These are phyloP conservation scores for Pocillopora grandis DNA, from an alignment of 92 coral and sea anemone genomes.

Conservation along the genomic window DNA sequence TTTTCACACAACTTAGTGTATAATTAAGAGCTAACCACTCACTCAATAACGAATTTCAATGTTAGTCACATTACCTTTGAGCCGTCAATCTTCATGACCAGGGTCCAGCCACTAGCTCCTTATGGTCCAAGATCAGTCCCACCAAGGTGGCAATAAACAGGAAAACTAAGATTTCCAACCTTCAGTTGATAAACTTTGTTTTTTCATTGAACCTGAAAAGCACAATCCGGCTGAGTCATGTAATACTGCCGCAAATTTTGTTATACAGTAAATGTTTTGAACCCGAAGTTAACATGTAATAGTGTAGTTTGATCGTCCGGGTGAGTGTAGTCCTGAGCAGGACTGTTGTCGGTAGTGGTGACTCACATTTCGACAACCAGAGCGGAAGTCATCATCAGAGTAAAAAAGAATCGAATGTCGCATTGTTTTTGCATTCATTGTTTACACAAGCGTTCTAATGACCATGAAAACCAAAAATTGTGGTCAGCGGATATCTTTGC, in stretches of 20 bases:
- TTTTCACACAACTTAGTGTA: no score
- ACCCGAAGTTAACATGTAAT: no score
- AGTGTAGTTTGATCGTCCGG: no score
- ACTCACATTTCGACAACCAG: no score
- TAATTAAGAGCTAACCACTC: no score
- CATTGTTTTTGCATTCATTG: constrained; percentile 12
- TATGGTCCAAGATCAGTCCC: neutral
- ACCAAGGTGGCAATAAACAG: neutral
- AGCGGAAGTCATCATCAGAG: no score
- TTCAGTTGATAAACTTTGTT: neutral
- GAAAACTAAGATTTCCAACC: neutral
- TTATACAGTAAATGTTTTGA: no score
- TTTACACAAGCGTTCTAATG: neutral
- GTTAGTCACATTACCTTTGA: neutral
- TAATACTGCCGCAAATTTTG: neutral
- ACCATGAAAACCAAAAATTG: neutral
- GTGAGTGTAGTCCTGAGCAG: no score
- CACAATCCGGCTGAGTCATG: neutral
- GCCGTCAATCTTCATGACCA: constrained; percentile 6
- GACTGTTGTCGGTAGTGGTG: no score
- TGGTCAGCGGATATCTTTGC: no score
- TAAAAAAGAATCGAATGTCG: neutral
- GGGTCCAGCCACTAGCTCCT: neutral
- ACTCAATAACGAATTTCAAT: no score
- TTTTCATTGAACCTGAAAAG: neutral